Evolutionary conservation across 2,888 invertebrate species (phyloP).

Genomic region (Nomada ferruginata): DNA sequence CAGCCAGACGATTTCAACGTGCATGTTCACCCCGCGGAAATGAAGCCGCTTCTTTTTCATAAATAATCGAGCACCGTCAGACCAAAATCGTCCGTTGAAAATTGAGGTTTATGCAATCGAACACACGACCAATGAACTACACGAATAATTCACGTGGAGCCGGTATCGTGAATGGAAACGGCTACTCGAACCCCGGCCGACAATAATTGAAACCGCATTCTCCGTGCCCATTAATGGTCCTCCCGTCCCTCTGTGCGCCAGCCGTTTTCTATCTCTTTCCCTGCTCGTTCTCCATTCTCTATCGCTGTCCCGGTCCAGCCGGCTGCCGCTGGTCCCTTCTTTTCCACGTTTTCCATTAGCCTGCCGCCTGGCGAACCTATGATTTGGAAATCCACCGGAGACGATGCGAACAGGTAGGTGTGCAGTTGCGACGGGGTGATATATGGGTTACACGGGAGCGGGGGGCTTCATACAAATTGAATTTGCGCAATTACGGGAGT

Average conservation of each 20-base stretch:
- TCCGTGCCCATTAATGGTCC: slow-evolving; percentile 74
- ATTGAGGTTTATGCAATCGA: slow-evolving; percentile 63
- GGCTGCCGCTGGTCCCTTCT: slow-evolving; percentile 30
- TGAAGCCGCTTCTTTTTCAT: slow-evolving; percentile 29
- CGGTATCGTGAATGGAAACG: slow-evolving; percentile 76
- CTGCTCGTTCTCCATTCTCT: slow-evolving; percentile 22
- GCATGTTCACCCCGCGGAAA: slow-evolving; percentile 37
- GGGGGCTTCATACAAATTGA: slow-evolving; percentile 81
- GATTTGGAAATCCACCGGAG: slow-evolving; percentile 74
- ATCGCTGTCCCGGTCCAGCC: slow-evolving; percentile 37
- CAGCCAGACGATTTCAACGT: background rate
- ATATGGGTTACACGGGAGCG: slow-evolving; percentile 77
- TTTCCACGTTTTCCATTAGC: slow-evolving; percentile 75
- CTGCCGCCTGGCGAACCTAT: slow-evolving; percentile 68
- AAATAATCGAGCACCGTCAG: slow-evolving; percentile 47
- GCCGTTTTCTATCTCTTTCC: slow-evolving; percentile 50
- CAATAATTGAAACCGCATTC: slow-evolving; percentile 80
- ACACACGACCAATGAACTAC: slow-evolving; percentile 60
- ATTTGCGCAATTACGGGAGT: slow-evolving; percentile 82
- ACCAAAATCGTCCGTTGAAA: slow-evolving; percentile 53
- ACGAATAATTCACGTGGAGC: slow-evolving; percentile 65
- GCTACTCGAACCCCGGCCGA: slow-evolving; percentile 70
- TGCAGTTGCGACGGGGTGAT: slow-evolving; percentile 68
- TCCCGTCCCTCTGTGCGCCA: slow-evolving; percentile 33
- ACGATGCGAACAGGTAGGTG: slow-evolving; percentile 66